These are phyloP conservation scores for Xyrichtys novacula DNA, from an alignment of 2,797 vertebrate species.

Conservation along the genomic window DNA sequence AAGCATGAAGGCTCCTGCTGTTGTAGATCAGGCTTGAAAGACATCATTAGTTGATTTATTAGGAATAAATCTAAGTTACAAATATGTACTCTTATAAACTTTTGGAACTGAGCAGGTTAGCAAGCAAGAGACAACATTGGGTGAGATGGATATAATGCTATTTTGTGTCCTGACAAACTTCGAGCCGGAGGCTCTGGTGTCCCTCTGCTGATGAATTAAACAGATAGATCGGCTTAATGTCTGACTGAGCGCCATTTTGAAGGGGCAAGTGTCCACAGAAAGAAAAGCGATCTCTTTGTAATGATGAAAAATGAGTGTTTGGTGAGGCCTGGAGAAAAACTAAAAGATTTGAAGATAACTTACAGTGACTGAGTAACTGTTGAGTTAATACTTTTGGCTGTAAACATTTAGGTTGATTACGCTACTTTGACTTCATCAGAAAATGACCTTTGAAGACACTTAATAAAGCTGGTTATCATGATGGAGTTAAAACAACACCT, in stretches of 20 bases:
- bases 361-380: conserved; percentile 68
- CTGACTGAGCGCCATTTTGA: conserved; percentile 43
- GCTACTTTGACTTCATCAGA: conserved; percentile 82
- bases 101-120: background rate
- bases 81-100: background rate
- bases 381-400: conserved; percentile 77
- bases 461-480: conserved; percentile 81
- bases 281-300: conserved; percentile 50
- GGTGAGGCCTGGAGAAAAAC: conserved; percentile 41
- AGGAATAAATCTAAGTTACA: background rate
- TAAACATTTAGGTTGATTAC: conserved; percentile 79
- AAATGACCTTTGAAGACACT: conserved; percentile 81
- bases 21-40: no score
- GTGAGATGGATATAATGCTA: conserved; percentile 16
- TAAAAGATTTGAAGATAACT: conserved; percentile 49
- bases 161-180: conserved; percentile 42
- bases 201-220: conserved; percentile 45
- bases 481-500: conserved; percentile 82
- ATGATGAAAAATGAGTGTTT: conserved; percentile 64
- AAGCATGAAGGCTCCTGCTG: no score
- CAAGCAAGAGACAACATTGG: background rate
- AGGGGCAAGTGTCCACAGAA: conserved; percentile 33
- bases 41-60: background rate
- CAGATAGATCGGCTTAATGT: conserved; percentile 41
- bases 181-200: conserved; percentile 39